phyloP scores from a whole-genome alignment of 2,797 vertebrate species.

The Coluber constrictor region DNA sequence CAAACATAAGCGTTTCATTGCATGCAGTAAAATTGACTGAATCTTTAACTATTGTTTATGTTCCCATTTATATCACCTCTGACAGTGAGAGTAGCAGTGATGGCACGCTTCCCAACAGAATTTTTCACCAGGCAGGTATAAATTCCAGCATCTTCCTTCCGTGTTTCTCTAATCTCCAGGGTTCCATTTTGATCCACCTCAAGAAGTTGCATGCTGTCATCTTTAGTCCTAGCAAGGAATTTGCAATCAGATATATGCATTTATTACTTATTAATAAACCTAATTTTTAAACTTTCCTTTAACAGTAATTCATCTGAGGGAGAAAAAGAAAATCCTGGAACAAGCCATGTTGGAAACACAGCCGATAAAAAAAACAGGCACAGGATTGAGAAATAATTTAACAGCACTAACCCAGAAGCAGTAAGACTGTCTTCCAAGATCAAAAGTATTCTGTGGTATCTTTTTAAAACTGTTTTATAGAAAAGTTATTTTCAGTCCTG shows the following conservation, averaged over 20 bases:
- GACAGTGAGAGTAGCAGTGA: conserved; percentile 81
- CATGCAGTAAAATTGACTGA: background rate
- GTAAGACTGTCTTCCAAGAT: background rate
- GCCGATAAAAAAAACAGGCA: background rate
- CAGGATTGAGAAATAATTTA: background rate
- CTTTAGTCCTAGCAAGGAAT: conserved; percentile 76
- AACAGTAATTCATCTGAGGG: background rate
- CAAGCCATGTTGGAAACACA: background rate
- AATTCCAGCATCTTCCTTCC: conserved; percentile 79
- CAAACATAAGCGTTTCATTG: background rate
- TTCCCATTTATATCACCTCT: conserved; percentile 75
- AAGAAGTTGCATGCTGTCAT: conserved; percentile 76
- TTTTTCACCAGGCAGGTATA: conserved; percentile 89
- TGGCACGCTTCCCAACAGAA: conserved; percentile 77
- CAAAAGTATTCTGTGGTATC: background rate
- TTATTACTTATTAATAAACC: background rate
- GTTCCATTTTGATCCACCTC: conserved; percentile 79
- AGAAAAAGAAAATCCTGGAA: background rate
- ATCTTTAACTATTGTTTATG: background rate
- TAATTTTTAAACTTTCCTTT: background rate
- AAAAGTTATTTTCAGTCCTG: background rate
- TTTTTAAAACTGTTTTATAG: background rate
- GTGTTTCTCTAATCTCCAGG: conserved; percentile 77
- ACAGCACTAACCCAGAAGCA: background rate
- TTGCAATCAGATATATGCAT: background rate